These are phyloP conservation scores for Phodopus roborovskii DNA, from an alignment of 2,113 vertebrate genomes.

Conservation along the genomic window DNA sequence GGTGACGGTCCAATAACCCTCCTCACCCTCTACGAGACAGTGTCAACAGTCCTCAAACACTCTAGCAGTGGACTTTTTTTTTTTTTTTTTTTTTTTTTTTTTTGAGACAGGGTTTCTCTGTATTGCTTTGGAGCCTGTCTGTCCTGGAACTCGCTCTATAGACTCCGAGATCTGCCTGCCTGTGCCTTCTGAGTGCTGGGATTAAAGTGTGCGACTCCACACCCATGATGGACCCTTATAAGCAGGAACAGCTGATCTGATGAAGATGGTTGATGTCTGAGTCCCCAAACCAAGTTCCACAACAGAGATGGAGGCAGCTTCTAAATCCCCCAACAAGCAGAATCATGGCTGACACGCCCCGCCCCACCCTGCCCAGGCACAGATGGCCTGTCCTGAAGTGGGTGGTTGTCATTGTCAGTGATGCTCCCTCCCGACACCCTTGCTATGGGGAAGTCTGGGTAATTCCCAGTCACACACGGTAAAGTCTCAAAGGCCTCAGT, in stretches of 20 bases:
- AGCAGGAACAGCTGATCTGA: not conserved
- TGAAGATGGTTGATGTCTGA: not conserved
- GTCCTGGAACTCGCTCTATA: not conserved
- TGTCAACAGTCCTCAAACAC: not conserved
- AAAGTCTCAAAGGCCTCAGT: not conserved
- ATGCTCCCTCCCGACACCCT: too few species aligned
- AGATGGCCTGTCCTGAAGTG: not conserved
- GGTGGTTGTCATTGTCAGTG: not conserved
- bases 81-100: not conserved
- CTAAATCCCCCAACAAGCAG: too few species aligned
- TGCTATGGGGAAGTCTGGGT: not conserved
- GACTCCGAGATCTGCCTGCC: not conserved
- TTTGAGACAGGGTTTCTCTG: not conserved
- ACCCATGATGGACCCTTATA: not conserved
- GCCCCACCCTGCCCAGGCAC: too few species aligned
- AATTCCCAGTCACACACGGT: too few species aligned
- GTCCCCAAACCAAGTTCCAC: not conserved
- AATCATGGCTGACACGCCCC: not conserved
- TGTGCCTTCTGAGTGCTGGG: not conserved
- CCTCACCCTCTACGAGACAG: not conserved
- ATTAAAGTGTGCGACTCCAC: not conserved
- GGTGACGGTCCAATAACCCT: not conserved
- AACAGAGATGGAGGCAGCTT: too few species aligned
- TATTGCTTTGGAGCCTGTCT: not conserved
- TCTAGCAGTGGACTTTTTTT: not conserved